Conservation (phyloP, 1,140 invertebrate genomes). For the Ceratina calcarata region DNA sequence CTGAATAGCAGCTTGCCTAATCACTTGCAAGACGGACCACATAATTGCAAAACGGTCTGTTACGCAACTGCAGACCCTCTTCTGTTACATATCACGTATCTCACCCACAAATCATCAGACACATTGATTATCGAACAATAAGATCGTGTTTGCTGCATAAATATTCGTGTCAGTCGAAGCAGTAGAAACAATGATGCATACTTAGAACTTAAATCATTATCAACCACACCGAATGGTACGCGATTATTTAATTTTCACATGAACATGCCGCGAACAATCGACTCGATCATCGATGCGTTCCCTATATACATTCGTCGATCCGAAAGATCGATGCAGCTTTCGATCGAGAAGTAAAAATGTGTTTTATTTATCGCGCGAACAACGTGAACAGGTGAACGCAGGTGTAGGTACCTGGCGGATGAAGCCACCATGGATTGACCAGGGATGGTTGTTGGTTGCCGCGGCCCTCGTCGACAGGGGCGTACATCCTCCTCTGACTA, state of each 20-base stretch:
- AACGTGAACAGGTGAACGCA: conserved; percentile 32
- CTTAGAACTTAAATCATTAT: background rate
- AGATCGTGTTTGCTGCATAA: background rate
- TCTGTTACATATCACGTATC: background rate
- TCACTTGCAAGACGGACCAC: background rate
- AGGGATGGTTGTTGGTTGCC: conserved; percentile 77
- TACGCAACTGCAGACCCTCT: background rate
- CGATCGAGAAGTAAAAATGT: too few species aligned
- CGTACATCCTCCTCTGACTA: conserved; percentile 79
- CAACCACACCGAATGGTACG: background rate
- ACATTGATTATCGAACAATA: background rate
- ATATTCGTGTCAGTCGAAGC: too few species aligned
- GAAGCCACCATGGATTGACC: conserved; percentile 79
- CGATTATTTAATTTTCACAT: background rate
- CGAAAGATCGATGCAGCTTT: background rate
- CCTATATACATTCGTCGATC: background rate
- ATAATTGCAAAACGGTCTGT: background rate
- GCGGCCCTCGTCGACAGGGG: conserved; percentile 77
- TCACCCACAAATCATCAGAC: background rate
- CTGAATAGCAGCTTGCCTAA: background rate
- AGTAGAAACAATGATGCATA: too few species aligned
- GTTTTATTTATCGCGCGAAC: background rate
- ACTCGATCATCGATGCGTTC: background rate
- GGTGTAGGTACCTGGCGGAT: conserved; percentile 74
- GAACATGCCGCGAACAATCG: background rate